Conservation (phyloP, 2,888 invertebrate genomes). For the Heliconius erato region DNA sequence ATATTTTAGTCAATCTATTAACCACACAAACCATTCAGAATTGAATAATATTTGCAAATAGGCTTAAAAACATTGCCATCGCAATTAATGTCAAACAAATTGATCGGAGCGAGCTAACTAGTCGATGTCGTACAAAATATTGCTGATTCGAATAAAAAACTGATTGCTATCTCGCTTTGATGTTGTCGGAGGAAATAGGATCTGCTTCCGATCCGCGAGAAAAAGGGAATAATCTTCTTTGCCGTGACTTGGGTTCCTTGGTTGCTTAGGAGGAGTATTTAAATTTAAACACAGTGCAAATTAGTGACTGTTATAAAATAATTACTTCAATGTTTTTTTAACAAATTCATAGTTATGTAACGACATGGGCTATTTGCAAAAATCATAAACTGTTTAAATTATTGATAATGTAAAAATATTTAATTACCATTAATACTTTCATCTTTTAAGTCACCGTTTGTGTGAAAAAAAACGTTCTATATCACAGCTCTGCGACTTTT, state of each 20-base stretch:
- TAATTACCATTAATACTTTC: neutral
- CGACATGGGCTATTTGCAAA: neutral
- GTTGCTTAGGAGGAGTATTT: constrained; percentile 60
- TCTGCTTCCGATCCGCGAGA: constrained; percentile 83
- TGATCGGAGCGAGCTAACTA: constrained; percentile 64
- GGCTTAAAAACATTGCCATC: constrained; percentile 39
- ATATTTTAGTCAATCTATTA: constrained; percentile 12
- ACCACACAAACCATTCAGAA: neutral
- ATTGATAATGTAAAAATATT: neutral
- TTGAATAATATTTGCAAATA: constrained; percentile 28
- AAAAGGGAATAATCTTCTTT: constrained; percentile 81
- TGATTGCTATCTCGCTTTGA: constrained; percentile 85
- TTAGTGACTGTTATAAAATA: neutral
- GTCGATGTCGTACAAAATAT: constrained; percentile 78
- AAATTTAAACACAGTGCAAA: neutral
- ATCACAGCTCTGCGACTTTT: neutral
- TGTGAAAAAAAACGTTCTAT: neutral
- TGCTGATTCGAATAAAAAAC: constrained; percentile 84
- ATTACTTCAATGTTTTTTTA: neutral
- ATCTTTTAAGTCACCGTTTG: neutral
- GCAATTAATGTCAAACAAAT: constrained; percentile 56
- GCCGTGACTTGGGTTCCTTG: constrained; percentile 74
- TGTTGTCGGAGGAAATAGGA: constrained; percentile 85
- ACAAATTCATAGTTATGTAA: neutral
- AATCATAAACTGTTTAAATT: neutral